A percentile compares a stretch with the other conserved stretches of the same genome.
phyloP scores from a whole-genome alignment of 2,888 invertebrate species.

The Masnerella sp. region DNA sequence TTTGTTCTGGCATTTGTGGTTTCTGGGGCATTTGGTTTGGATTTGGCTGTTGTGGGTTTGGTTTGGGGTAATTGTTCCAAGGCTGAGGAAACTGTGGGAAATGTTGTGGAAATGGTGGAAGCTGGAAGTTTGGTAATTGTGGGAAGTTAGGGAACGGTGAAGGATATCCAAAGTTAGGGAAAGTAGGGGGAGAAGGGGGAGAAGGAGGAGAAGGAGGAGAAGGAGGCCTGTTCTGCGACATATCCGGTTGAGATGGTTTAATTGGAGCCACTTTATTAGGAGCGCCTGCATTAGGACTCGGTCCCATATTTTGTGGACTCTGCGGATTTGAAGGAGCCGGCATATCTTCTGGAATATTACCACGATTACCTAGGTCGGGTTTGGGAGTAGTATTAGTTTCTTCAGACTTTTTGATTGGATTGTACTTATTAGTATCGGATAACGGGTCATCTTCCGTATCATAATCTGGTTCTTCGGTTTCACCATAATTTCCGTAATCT shows the following conservation, averaged over 20 bases:
- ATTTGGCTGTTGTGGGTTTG: conserved; percentile 5
- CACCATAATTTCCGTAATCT: conserved; percentile 40
- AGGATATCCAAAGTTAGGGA: conserved; percentile 32
- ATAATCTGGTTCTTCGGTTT: conserved; percentile 45
- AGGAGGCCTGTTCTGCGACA: conserved; percentile 3
- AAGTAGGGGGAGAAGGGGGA: too few species aligned
- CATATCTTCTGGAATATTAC: conserved; percentile 20
- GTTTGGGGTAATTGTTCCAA: conserved; percentile 27
- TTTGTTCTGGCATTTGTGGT: conserved; percentile 22
- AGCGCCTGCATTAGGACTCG: conserved; percentile 1
- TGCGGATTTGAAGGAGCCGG: neutral
- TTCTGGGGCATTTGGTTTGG: neutral
- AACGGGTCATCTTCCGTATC: conserved; percentile 52
- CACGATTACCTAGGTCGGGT: conserved; percentile 26
- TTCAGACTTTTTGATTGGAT: conserved; percentile 22
- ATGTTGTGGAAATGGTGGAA: conserved; percentile 14
- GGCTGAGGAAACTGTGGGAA: conserved; percentile 28
- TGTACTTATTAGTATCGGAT: conserved; percentile 51
- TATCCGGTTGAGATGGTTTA: conserved; percentile 39
- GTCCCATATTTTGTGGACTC: conserved; percentile 6
- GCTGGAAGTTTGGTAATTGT: too few species aligned
- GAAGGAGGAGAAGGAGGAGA: too few species aligned
- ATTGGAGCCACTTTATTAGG: conserved; percentile 29
- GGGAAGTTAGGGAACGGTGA: conserved; percentile 18
- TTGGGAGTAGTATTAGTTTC: conserved; percentile 27